phyloP scores from a whole-genome alignment of 2,888 invertebrate genomes.

The Odontocolon sp. region DNA sequence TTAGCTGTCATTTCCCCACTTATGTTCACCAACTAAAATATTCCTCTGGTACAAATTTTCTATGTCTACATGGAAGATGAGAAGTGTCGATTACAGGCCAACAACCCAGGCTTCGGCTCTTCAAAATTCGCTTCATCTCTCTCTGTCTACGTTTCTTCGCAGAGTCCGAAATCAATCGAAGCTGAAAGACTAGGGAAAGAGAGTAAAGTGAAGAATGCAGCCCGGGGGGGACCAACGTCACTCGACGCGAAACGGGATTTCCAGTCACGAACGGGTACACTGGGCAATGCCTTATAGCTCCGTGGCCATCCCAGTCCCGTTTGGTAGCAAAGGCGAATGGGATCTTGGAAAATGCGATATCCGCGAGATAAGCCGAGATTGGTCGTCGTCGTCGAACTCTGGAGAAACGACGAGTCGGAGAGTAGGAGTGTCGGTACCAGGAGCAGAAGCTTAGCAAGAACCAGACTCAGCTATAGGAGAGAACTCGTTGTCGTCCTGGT shows the following conservation, averaged over 20 bases:
- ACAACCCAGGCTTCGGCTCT: not conserved
- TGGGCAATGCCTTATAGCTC: conserved; percentile 7
- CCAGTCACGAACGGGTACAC: conserved; percentile 35
- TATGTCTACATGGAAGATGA: no score
- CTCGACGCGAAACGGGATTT: conserved; percentile 5
- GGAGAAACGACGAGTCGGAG: conserved; percentile 24
- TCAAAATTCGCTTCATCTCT: not conserved
- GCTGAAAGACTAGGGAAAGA: conserved; percentile 21
- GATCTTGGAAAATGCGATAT: conserved; percentile 61
- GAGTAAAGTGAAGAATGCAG: conserved; percentile 20
- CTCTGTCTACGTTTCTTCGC: not conserved
- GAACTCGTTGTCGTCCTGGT: conserved; percentile 21
- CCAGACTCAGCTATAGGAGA: conserved; percentile 10
- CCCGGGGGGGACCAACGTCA: no score
- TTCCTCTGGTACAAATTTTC: no score
- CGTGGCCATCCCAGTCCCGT: conserved; percentile 28
- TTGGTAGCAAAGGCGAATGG: conserved; percentile 36
- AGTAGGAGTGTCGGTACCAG: not conserved
- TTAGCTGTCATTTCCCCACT: no score
- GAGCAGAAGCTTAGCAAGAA: not conserved
- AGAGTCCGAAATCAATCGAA: conserved; percentile 40
- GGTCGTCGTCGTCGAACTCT: conserved; percentile 33
- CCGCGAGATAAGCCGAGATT: conserved; percentile 63
- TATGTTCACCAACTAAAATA: no score
- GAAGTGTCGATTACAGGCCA: no score